Evolutionary conservation across 2,113 vertebrate species (phyloP), one percentile per base, ranked within the genome.

Genomic region (Archilochus colubris): DNA sequence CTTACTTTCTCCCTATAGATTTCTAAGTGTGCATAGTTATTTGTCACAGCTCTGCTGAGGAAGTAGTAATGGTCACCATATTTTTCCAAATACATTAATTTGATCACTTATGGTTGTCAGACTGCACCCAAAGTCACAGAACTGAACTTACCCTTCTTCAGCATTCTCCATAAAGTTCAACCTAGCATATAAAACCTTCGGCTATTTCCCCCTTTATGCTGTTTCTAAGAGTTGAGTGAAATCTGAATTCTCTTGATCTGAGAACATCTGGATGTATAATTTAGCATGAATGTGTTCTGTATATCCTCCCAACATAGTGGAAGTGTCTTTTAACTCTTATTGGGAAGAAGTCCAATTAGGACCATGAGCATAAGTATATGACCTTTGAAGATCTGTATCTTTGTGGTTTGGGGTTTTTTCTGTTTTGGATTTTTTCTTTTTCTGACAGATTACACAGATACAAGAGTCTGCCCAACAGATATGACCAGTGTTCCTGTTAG

Each of bases 161-260:
- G 46, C 5, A 5, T 25, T 89, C 23, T 77, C 43, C 40, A 0
- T 48, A 5, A 33, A 40, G 5, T 38, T 51, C 9, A 79, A 10
- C 44, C 40, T 54, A 22, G 46, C 3, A 12, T 79, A 4, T 22
- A 15, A 77, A 76, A 88, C 10, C 14, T 48, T 75, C 0, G 6
- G 0, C 0, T 64, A 2, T 31, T 53, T 82, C 76, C 38, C 11
- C 10, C 7, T 15, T 73, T n/a, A 50, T 57, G 27, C 18, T 73
- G 3, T 80, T 93, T 62, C 36, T 25, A 21, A 50, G 18, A 74
- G 36, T 73, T 17, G 33, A 14, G n/a, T 74, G 25, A 59, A 78
- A 11, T 24, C 53, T 55, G 7, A 54, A 50, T 7, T 61, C 80
- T 31, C 10, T 48, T 69, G 9, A 30, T 74, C 38, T n/a, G 27